Percentiles rank a stretch among this genome's conserved stretches.
These are phyloP conservation scores for Rhynchopsitta pachyrhyncha DNA, from an alignment of 2,113 vertebrate species.

Conservation along the genomic window DNA sequence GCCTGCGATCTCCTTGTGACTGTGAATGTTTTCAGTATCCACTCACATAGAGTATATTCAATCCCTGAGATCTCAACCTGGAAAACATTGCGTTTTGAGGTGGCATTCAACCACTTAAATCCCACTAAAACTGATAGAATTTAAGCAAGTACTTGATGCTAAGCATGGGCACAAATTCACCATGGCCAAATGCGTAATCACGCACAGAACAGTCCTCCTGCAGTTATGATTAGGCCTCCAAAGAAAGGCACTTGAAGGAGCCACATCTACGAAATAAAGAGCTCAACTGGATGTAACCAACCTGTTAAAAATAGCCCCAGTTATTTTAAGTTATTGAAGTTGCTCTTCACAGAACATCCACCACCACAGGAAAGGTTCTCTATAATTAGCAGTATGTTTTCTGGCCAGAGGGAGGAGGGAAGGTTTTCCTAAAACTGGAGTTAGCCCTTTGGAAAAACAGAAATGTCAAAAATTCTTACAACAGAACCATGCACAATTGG, in stretches of 20 bases:
- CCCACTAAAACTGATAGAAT: background rate
- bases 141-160: background rate
- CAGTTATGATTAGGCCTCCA: background rate
- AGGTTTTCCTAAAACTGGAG: background rate
- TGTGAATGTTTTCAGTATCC: background rate
- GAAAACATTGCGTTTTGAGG: background rate
- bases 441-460: background rate
- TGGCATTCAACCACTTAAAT: background rate
- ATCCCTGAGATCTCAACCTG: background rate
- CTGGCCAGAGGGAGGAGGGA: slow-evolving; percentile 1
- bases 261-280: background rate
- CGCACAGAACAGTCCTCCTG: background rate
- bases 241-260: background rate
- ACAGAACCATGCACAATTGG: background rate
- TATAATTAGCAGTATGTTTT: slow-evolving; percentile 50
- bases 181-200: background rate
- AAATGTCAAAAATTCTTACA: background rate
- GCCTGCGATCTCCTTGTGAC: background rate
- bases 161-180: background rate
- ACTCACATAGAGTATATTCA: background rate
- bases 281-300: background rate
- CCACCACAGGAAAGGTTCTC: slow-evolving; percentile 9
- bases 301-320: slow-evolving; percentile 64
- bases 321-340: slow-evolving; percentile 9
- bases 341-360: background rate